Evolutionary conservation across 2,797 vertebrate genomes (phyloP), one percentile per base, ranked within the genome.

Genomic region (Sebastes jordani): DNA sequence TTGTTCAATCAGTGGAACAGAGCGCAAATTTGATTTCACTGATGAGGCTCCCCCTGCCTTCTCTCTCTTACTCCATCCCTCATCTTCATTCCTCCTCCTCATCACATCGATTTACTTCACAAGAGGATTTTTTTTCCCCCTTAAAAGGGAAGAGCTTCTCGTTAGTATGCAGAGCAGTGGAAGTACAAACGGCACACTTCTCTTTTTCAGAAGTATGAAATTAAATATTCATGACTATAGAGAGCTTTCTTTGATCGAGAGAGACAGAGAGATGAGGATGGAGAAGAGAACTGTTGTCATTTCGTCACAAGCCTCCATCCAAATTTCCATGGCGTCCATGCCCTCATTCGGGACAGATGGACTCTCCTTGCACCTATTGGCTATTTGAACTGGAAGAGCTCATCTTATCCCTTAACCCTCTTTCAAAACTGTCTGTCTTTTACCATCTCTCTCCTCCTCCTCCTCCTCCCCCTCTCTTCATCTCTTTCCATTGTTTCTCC

Each of bases 151-250:
- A 83, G 71, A 69, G 78, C 69, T 78, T 82, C 92, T 92, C 74
- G 54, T 95, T 94, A 90, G 91, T 91, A 94, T 94, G 91, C 91
- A 88, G 74, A 91, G 88, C 76, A 83, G 80, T 38, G 2, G 69
- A 85, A 91, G 82, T 80, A 92, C 80, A 91, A 92, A 91, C 49
- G 62, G 66, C 80, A 75, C 81, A 80, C 86, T 88, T 88, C 81
- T 92, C 86, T 91, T 84, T 92, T 91, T 86, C 86, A 91, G 78
- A 92, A 88, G 84, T 90, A 78, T 69, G 81, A 87, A 89, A 92
- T 95, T 71, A 94, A 95, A 95, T 95, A 95, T 94, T 94, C 91
- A 95, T 93, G 86, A 92, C 78, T 78, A 79, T 61, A 77, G 82
- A 91, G 88, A 84, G 87, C 77, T 81, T 58, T 89, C 82, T 88